Percentiles rank a stretch among this genome's conserved stretches.
These are phyloP conservation scores for Thamnophis elegans DNA, from an alignment of 2,797 vertebrate species.

Conservation along the genomic window DNA sequence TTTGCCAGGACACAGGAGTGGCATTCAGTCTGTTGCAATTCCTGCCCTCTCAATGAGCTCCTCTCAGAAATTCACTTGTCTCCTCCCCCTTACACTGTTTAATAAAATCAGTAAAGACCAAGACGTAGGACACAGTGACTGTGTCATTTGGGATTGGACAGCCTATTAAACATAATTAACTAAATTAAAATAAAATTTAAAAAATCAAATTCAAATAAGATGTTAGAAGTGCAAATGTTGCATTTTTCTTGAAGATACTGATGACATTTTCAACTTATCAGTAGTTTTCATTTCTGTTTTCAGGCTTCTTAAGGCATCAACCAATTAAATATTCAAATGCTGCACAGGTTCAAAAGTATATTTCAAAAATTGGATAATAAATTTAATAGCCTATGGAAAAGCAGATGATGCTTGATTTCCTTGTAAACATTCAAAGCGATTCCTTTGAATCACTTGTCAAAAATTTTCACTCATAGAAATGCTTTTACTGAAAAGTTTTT, in stretches of 20 bases:
- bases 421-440: conserved; percentile 3
- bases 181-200: neutral
- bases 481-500: neutral
- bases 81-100: neutral
- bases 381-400: neutral
- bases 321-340: neutral
- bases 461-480: conserved; percentile 36
- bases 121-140: neutral
- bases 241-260: neutral
- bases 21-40: neutral
- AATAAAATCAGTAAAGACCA: neutral
- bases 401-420: neutral
- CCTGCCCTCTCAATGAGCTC: neutral
- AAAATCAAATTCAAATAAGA: neutral
- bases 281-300: neutral
- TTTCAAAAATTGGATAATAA: neutral
- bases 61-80: neutral
- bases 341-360: neutral
- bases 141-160: neutral
- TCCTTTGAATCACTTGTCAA: conserved; percentile 31
- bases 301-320: neutral
- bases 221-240: neutral
- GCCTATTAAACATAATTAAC: neutral
- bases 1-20: neutral
- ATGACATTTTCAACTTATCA: neutral